Evolutionary conservation across 2,888 invertebrate species (phyloP).

Genomic region (Yponomeuta cagnagella): DNA sequence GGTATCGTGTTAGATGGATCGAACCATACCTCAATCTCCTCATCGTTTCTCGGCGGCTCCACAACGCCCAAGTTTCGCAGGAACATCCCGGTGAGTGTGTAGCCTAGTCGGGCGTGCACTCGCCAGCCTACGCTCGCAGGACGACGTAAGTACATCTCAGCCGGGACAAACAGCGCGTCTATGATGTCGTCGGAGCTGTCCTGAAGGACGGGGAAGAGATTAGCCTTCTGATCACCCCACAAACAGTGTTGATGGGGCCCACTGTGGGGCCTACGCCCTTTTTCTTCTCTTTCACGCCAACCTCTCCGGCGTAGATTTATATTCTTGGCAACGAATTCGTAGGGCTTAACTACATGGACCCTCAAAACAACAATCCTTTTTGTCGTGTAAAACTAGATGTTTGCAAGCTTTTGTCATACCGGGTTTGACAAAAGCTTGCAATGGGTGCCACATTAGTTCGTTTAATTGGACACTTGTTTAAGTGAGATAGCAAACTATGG

Average conservation of each 20-base stretch:
- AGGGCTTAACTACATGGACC: too few relatives aligned
- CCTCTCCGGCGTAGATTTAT: background rate
- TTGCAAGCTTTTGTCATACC: too few relatives aligned
- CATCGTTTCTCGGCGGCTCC: slow-evolving; percentile 24
- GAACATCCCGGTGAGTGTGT: slow-evolving; percentile 31
- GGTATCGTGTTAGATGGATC: too few relatives aligned
- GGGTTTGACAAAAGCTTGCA: too few relatives aligned
- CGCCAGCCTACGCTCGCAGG: slow-evolving; percentile 37
- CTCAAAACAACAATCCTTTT: too few relatives aligned
- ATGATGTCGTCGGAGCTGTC: slow-evolving; percentile 39
- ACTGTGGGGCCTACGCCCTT: background rate
- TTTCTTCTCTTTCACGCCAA: background rate
- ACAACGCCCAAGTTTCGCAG: slow-evolving; percentile 36
- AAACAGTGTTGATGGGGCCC: too few relatives aligned
- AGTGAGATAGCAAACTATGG: too few relatives aligned
- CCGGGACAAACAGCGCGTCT: slow-evolving; percentile 31
- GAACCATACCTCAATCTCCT: slow-evolving; percentile 34
- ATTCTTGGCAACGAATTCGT: background rate
- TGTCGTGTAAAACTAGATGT: too few relatives aligned
- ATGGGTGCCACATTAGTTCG: too few relatives aligned
- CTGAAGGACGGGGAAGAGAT: slow-evolving; percentile 24
- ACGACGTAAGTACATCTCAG: slow-evolving; percentile 32
- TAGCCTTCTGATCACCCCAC: too few relatives aligned
- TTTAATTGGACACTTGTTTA: too few relatives aligned
- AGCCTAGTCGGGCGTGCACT: slow-evolving; percentile 24